Percentiles rank a stretch among this genome's conserved stretches.
Conservation (phyloP, 2,797 vertebrate genomes). For the Gallinago nigripennis region DNA sequence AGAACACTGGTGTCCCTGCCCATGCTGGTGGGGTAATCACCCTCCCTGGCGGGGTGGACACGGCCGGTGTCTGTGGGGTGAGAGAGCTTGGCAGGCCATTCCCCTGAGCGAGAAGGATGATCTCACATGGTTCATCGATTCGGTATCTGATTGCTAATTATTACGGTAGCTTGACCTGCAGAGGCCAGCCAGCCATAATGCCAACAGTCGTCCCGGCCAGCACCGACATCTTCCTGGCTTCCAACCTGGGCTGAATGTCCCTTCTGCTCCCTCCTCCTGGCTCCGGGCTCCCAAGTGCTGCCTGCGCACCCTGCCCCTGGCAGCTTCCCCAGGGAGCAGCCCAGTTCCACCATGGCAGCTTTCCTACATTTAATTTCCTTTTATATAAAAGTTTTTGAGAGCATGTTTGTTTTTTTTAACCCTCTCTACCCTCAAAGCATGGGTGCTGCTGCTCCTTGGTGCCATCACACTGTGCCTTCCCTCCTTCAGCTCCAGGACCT, state of each 20-base stretch:
- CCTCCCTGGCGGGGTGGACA: not conserved
- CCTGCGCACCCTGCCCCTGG: not conserved
- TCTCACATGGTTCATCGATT: not conserved
- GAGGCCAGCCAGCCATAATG: rapidly evolving
- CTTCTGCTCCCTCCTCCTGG: not conserved
- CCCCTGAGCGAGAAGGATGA: not conserved
- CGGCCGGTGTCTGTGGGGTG: rapidly evolving
- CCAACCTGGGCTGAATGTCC: not conserved
- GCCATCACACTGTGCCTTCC: not conserved
- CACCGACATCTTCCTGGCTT: rapidly evolving
- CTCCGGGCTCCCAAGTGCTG: not conserved
- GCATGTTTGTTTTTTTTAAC: not conserved
- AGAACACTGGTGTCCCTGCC: not conserved
- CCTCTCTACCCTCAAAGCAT: rapidly evolving
- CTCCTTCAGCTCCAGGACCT: not conserved
- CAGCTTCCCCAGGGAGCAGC: not conserved
- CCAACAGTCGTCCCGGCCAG: not conserved
- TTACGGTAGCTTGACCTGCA: not conserved
- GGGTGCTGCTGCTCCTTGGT: not conserved
- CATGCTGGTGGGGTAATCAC: rapidly evolving
- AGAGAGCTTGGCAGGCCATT: not conserved
- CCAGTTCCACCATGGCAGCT: not conserved
- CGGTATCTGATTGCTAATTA: not conserved
- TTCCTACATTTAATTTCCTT: not conserved
- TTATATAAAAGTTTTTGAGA: rapidly evolving